phyloP scores from a whole-genome alignment of 1,140 invertebrate genomes.

The Sipha flava region DNA sequence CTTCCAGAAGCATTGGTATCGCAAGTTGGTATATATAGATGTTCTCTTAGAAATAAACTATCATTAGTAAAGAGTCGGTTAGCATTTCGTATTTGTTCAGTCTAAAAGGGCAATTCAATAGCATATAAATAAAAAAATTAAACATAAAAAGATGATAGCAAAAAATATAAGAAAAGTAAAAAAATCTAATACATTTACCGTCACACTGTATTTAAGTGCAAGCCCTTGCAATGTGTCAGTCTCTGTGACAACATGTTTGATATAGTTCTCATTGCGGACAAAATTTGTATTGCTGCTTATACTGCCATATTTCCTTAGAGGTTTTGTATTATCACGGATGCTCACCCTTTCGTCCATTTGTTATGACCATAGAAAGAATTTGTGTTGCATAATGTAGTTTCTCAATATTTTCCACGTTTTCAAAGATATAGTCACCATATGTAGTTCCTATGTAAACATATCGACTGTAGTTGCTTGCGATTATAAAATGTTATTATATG shows the following conservation, averaged over 20 bases:
- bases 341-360: slow-evolving; percentile 58
- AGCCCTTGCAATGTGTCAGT: slow-evolving; percentile 87
- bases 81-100: slow-evolving; percentile 77
- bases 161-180: not conserved
- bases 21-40: slow-evolving; percentile 37
- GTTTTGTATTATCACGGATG: slow-evolving; percentile 69
- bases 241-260: slow-evolving; percentile 69
- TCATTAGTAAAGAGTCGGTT: slow-evolving; percentile 82
- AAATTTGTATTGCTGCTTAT: slow-evolving; percentile 54
- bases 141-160: not conserved
- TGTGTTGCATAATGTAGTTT: not conserved
- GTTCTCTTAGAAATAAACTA: slow-evolving; percentile 52
- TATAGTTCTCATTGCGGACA: slow-evolving; percentile 51
- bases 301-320: slow-evolving; percentile 81
- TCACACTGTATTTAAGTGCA: slow-evolving; percentile 82
- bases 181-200: slow-evolving; percentile 69
- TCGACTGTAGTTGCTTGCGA: too few species aligned
- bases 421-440: too few species aligned
- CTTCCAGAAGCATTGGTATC: slow-evolving; percentile 4
- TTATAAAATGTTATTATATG: too few species aligned
- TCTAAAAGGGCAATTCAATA: slow-evolving; percentile 50
- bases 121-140: not conserved
- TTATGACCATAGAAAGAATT: not conserved
- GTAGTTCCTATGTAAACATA: too few species aligned
- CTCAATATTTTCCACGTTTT: not conserved